Percentiles rank a stretch among this genome's conserved stretches.
phyloP scores from a whole-genome alignment of 2,113 vertebrate species.

The Neotragus pygmaeus region DNA sequence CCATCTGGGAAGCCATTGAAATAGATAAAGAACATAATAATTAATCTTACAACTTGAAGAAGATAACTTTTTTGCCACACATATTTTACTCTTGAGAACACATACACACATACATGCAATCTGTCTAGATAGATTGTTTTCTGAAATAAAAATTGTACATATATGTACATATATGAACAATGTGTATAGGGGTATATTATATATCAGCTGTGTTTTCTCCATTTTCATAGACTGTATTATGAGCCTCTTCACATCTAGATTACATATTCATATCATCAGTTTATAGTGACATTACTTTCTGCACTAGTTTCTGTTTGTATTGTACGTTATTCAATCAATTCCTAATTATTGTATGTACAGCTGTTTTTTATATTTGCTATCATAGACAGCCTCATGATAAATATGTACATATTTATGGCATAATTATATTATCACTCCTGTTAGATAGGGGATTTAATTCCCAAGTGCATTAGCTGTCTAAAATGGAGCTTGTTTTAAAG shows the following conservation, averaged over 20 bases:
- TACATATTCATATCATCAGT: neutral
- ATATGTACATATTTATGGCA: neutral
- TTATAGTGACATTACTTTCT: neutral
- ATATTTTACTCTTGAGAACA: neutral
- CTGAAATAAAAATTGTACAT: neutral
- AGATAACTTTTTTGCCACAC: neutral
- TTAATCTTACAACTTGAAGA: neutral
- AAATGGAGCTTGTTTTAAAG: neutral
- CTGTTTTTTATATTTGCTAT: neutral
- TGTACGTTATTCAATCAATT: neutral
- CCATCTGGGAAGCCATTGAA: neutral
- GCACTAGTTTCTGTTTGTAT: neutral
- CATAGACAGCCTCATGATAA: neutral
- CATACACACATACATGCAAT: neutral
- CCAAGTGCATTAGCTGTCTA: neutral
- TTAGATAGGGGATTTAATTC: neutral
- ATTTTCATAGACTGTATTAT: neutral
- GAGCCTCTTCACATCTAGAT: neutral
- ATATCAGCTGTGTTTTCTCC: neutral
- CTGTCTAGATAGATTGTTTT: neutral
- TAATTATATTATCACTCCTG: neutral
- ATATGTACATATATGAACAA: neutral
- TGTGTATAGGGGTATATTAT: neutral
- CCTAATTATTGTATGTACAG: neutral
- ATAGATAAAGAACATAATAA: neutral